Evolutionary conservation across 2,888 invertebrate species (phyloP).

Genomic region (Trichogramma evanescens): DNA sequence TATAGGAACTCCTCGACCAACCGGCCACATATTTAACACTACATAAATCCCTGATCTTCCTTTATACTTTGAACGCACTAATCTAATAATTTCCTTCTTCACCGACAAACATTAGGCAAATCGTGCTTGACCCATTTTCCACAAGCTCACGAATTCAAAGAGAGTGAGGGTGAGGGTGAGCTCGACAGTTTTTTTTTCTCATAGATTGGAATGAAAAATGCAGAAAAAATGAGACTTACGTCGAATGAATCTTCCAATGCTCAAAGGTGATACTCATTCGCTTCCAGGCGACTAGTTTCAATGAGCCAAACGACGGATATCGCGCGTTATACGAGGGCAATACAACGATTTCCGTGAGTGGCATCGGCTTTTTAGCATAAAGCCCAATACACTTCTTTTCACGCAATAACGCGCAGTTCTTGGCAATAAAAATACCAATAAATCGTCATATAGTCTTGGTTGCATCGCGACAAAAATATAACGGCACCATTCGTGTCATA

Average conservation of each 20-base stretch:
- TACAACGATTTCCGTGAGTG: conserved; percentile 17
- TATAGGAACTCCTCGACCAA: conserved; percentile 32
- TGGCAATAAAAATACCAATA: conserved; percentile 21
- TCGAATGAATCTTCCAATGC: conserved; percentile 23
- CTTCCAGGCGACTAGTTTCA: conserved; percentile 8
- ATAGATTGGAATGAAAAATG: neutral
- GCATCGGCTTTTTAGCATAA: conserved; percentile 22
- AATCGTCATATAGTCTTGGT: conserved; percentile 11
- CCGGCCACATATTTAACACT: conserved; percentile 46
- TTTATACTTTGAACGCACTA: conserved; percentile 32
- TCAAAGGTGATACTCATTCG: conserved; percentile 12
- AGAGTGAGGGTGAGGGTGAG: no score
- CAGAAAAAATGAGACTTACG: neutral
- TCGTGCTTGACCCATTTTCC: conserved; percentile 8
- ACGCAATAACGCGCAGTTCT: neutral
- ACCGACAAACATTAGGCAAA: neutral
- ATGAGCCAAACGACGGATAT: neutral
- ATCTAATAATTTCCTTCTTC: conserved; percentile 19
- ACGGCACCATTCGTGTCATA: neutral
- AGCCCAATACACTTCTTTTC: neutral
- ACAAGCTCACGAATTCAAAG: neutral
- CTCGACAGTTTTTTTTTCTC: neutral
- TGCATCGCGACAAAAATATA: no score
- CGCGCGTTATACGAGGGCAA: neutral
- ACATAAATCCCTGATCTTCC: conserved; percentile 39